Percentiles rank a stretch among this genome's conserved stretches.
phyloP scores from a whole-genome alignment of 2,888 invertebrate genomes.

The Bruchidius siliquastri region DNA sequence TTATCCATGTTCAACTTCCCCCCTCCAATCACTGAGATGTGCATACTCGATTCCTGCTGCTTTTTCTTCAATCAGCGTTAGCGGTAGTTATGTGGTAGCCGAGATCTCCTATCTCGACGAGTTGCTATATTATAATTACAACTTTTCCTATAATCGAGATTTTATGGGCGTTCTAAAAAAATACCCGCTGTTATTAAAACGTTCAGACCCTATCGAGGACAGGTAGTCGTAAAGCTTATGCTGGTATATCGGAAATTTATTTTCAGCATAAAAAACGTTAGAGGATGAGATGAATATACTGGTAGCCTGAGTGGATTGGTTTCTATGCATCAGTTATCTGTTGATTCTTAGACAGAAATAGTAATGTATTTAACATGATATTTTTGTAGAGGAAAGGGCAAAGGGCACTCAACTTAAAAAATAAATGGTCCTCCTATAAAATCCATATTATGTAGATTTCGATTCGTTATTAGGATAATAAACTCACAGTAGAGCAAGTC shows the following conservation, averaged over 20 bases:
- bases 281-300: not conserved
- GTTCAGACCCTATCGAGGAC: not conserved
- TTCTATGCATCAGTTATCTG: too few relatives aligned
- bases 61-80: not conserved
- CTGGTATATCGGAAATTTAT: not conserved
- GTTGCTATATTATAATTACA: not conserved
- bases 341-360: too few relatives aligned
- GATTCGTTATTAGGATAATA: too few relatives aligned
- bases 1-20: too few relatives aligned
- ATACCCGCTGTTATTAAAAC: not conserved
- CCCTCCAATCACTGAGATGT: too few relatives aligned
- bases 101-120: not conserved
- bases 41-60: not conserved
- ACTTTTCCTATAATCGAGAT: not conserved
- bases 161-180: not conserved
- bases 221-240: not conserved
- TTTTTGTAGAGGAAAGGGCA: too few relatives aligned
- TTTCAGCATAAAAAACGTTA: not conserved
- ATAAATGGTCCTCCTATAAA: too few relatives aligned
- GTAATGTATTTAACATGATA: too few relatives aligned
- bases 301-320: not conserved
- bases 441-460: too few relatives aligned
- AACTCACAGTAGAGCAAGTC: too few relatives aligned
- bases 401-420: too few relatives aligned
- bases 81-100: not conserved